Percentiles rank a stretch among this genome's conserved stretches.
Conservation (phyloP, 1,140 invertebrate species). For the Medauroidea extradentata region DNA sequence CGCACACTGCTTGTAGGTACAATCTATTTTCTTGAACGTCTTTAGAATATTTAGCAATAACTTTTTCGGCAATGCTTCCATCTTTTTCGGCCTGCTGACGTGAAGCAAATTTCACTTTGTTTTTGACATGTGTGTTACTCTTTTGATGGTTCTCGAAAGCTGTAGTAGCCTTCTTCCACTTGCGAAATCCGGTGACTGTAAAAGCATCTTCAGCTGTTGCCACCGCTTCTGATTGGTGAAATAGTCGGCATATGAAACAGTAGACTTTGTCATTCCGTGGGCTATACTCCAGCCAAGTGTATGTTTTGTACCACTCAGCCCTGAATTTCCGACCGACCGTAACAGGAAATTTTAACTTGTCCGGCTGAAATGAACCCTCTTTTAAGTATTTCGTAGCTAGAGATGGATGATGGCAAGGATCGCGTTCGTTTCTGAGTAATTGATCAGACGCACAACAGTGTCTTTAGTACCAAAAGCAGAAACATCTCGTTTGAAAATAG, state of each 20-base stretch:
- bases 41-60: conserved; percentile 1
- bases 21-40: conserved; percentile 3
- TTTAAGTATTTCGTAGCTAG: conserved; percentile 2
- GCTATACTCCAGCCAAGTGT: background rate
- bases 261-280: background rate
- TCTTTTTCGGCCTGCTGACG: background rate
- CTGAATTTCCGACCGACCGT: background rate
- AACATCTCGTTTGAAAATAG: too few species aligned
- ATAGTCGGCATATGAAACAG: conserved; percentile 4
- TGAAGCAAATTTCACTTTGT: conserved; percentile 4
- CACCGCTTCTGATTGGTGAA: background rate
- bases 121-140: background rate
- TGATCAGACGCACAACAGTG: too few species aligned
- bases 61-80: background rate
- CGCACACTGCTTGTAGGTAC: conserved; percentile 2
- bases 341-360: background rate
- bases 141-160: conserved; percentile 2
- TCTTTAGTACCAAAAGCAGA: too few species aligned
- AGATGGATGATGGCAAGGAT: conserved; percentile 2
- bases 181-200: background rate
- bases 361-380: conserved; percentile 2
- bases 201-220: conserved; percentile 7
- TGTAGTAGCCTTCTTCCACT: conserved; percentile 1
- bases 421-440: background rate
- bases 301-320: conserved; percentile 8